Evolutionary conservation across 2,888 invertebrate species (phyloP).

Genomic region (Hedya salicella): DNA sequence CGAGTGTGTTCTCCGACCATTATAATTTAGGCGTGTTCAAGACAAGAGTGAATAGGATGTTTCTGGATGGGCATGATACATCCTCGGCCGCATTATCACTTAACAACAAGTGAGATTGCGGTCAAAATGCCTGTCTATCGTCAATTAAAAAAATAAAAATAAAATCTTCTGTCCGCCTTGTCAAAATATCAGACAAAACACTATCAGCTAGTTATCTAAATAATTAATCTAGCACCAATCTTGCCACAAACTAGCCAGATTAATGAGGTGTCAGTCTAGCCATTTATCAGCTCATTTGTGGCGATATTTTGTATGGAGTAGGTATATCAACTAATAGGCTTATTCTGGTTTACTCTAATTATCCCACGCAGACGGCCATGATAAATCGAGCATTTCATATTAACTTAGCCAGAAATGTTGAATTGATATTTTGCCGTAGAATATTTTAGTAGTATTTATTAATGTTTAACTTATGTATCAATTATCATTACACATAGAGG

Average conservation of each 20-base stretch:
- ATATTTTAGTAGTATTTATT: not conserved
- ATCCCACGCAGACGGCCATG: not conserved
- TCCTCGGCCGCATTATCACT: too few species aligned
- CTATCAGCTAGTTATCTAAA: not conserved
- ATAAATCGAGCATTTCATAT: not conserved
- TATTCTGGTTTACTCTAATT: conserved; percentile 3
- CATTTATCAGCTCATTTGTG: conserved; percentile 6
- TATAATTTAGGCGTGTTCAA: too few species aligned
- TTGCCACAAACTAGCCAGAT: not conserved
- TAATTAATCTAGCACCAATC: conserved; percentile 3
- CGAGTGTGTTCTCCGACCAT: too few species aligned
- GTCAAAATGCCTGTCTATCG: too few species aligned
- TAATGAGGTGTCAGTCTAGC: conserved; percentile 14
- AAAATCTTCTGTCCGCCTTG: too few species aligned
- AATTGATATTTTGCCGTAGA: not conserved
- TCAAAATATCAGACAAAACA: not conserved
- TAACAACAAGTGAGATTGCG: too few species aligned
- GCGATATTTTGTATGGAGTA: conserved; percentile 2
- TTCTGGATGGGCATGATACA: too few species aligned
- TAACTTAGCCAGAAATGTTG: not conserved
- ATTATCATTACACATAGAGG: too few species aligned
- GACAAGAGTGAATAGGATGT: too few species aligned
- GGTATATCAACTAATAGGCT: not conserved
- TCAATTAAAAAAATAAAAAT: too few species aligned
- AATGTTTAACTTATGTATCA: not conserved